phyloP scores from a whole-genome alignment of 2,888 invertebrate genomes.

The Sericinus montela region DNA sequence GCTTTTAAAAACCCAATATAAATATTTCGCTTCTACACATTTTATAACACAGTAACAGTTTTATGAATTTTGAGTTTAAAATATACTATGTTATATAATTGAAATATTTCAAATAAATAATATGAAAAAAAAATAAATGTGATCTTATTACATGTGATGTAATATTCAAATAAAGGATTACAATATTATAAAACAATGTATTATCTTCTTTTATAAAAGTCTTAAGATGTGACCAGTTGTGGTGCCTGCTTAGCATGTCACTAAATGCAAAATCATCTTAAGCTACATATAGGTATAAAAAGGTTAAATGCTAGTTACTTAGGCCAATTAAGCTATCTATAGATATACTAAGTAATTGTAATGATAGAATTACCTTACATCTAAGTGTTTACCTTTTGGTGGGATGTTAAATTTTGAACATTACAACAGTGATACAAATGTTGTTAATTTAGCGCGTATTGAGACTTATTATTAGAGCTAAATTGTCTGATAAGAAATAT shows the following conservation, averaged over 20 bases:
- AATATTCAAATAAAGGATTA: not conserved
- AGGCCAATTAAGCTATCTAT: constrained; percentile 8
- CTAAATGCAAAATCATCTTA: constrained; percentile 14
- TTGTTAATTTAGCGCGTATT: not conserved
- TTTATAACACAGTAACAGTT: too few species aligned
- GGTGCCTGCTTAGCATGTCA: not conserved
- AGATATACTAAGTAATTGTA: constrained; percentile 8
- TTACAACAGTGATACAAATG: constrained; percentile 1
- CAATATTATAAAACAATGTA: not conserved
- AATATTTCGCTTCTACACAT: too few species aligned
- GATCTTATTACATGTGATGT: constrained; percentile 8
- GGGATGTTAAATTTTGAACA: constrained; percentile 31
- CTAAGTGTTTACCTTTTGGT: constrained; percentile 24
- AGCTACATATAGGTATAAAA: constrained; percentile 9
- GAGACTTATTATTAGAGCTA: not conserved
- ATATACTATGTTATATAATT: too few species aligned
- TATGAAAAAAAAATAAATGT: constrained; percentile 1
- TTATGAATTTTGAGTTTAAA: too few species aligned
- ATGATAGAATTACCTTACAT: constrained; percentile 15
- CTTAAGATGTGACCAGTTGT: constrained; percentile 3
- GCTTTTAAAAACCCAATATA: not conserved
- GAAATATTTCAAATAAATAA: too few species aligned
- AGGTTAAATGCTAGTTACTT: not conserved
- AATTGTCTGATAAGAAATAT: constrained; percentile 8
- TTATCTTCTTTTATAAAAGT: not conserved